These are phyloP conservation scores for Siniperca scherzeri DNA, from an alignment of 2,797 vertebrate species.

Conservation along the genomic window DNA sequence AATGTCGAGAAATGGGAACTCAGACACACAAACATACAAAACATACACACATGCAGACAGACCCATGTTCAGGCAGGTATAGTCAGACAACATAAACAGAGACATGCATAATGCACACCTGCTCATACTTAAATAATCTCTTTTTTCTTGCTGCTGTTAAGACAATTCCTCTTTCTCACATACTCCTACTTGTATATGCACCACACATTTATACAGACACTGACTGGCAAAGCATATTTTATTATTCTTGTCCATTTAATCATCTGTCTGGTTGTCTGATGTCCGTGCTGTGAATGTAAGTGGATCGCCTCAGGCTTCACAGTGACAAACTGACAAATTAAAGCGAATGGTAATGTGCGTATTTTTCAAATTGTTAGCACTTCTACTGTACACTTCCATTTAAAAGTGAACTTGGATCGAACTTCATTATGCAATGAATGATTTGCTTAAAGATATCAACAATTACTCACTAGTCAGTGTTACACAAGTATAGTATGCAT, in stretches of 20 bases:
- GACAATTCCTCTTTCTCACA: neutral
- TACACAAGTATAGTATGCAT: neutral
- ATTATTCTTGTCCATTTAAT: conserved; percentile 13
- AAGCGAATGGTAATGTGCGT: neutral
- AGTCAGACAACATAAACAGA: conserved; percentile 11
- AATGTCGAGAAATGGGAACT: conserved; percentile 22
- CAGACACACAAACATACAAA: neutral
- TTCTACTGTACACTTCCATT: neutral
- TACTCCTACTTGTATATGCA: neutral
- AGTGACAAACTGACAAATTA: neutral
- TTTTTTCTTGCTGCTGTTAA: neutral
- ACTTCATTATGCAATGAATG: neutral
- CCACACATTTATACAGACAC: conserved; percentile 16
- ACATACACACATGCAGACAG: neutral
- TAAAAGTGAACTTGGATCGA: neutral
- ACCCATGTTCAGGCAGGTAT: conserved; percentile 1
- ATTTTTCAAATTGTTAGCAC: neutral
- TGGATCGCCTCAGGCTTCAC: neutral
- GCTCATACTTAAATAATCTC: neutral
- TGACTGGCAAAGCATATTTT: conserved; percentile 2
- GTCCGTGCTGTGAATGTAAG: conserved; percentile 10
- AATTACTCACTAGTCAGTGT: neutral
- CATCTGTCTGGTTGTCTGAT: conserved; percentile 12
- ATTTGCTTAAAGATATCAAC: neutral
- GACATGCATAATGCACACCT: conserved; percentile 24